Conservation (phyloP, 2,113 vertebrate species). For the Ornithorhynchus anatinus region DNA sequence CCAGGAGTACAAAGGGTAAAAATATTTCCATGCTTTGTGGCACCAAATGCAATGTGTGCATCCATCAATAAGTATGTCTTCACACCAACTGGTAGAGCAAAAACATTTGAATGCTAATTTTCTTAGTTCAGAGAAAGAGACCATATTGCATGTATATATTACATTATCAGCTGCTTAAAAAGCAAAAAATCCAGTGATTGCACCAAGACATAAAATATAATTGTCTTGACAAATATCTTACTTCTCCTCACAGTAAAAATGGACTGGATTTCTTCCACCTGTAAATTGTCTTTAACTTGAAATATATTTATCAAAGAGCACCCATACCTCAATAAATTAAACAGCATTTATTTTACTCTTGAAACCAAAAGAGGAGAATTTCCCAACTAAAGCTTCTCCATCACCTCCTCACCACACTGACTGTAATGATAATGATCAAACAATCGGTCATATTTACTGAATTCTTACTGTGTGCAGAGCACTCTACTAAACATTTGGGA, state of each 20-base stretch:
- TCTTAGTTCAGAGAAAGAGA: not conserved
- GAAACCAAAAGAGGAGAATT: no score
- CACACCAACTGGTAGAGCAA: not conserved
- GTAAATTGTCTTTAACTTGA: not conserved
- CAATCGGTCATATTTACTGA: no score
- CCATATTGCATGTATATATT: not conserved
- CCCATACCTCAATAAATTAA: not conserved
- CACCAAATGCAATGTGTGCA: no score
- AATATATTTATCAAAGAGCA: not conserved
- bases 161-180: not conserved
- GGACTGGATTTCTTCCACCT: conserved; percentile 25
- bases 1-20: not conserved
- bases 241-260: not conserved
- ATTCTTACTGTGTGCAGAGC: no score
- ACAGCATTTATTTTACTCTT: not conserved
- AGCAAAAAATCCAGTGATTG: conserved; percentile 13
- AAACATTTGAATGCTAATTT: not conserved
- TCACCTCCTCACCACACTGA: no score
- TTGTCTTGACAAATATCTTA: conserved; percentile 26
- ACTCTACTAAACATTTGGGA: no score
- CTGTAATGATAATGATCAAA: no score
- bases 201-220: conserved; percentile 5
- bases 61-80: not conserved
- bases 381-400: no score
- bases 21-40: no score